phyloP scores from a whole-genome alignment of 2,888 invertebrate genomes.

The Anoplius nigerrimus region DNA sequence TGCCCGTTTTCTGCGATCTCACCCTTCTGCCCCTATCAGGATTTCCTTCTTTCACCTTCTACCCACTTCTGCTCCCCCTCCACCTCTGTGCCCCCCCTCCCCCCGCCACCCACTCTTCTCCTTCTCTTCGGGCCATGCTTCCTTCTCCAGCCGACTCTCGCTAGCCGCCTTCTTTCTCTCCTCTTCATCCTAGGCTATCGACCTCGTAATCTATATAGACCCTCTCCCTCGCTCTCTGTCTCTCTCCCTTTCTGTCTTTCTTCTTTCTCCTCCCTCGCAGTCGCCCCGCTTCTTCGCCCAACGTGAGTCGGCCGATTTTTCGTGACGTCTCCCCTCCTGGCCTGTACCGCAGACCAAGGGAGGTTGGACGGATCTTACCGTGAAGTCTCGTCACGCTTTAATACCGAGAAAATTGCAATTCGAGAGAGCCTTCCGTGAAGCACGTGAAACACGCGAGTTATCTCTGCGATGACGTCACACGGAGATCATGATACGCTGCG shows the following conservation, averaged over 20 bases:
- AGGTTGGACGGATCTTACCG: constrained; percentile 28
- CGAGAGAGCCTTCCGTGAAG: neutral
- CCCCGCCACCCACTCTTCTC: constrained; percentile 14
- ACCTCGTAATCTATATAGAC: constrained; percentile 47
- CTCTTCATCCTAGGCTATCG: constrained; percentile 42
- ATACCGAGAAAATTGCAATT: constrained; percentile 14
- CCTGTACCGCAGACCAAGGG: constrained; percentile 20
- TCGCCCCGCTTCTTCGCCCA: constrained; percentile 14
- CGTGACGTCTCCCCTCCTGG: constrained; percentile 22
- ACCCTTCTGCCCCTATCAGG: constrained; percentile 33
- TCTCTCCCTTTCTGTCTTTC: neutral
- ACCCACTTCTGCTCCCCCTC: constrained; percentile 5
- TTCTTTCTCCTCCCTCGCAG: neutral
- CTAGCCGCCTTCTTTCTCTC: neutral
- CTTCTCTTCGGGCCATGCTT: neutral
- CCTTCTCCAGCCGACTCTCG: neutral
- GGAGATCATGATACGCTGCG: no score
- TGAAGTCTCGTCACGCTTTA: constrained; percentile 29
- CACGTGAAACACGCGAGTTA: neutral
- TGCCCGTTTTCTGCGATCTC: constrained; percentile 50
- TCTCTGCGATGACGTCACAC: no score
- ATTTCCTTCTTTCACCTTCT: constrained; percentile 35
- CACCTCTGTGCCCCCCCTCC: constrained; percentile 12
- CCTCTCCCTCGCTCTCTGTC: constrained; percentile 15
- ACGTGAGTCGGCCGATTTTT: constrained; percentile 58